A percentile compares a stretch with the other conserved stretches of the same genome.
phyloP scores from a whole-genome alignment of 2,797 vertebrate genomes.

The Prionace glauca region DNA sequence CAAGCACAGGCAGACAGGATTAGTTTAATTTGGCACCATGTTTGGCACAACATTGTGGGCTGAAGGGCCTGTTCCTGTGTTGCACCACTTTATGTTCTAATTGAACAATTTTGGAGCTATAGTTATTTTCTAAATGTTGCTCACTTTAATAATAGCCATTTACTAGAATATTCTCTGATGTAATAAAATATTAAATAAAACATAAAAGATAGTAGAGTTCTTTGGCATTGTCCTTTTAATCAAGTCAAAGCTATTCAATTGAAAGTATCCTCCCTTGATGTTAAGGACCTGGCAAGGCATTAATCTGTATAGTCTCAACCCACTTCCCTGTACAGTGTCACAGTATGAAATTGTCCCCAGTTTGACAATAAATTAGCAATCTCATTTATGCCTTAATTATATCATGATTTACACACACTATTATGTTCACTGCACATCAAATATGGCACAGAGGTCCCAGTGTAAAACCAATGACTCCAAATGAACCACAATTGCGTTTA shows the following conservation, averaged over 20 bases:
- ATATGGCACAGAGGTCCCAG: neutral
- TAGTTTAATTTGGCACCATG: too few relatives aligned
- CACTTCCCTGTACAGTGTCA: neutral
- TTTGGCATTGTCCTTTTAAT: neutral
- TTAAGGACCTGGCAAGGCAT: neutral
- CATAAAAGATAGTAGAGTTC: neutral
- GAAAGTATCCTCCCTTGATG: neutral
- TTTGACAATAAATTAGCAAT: neutral
- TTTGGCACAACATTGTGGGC: too few relatives aligned
- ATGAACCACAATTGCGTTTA: neutral
- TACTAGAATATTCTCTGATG: neutral
- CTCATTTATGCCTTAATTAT: constrained; percentile 4
- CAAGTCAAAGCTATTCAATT: neutral
- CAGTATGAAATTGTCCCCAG: neutral
- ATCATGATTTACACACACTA: neutral
- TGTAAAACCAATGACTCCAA: neutral
- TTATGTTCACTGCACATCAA: neutral
- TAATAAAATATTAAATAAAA: neutral
- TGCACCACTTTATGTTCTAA: too few relatives aligned
- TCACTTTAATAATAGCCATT: neutral
- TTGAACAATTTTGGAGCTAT: neutral
- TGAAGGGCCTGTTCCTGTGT: too few relatives aligned
- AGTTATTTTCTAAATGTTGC: neutral
- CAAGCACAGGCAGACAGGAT: too few relatives aligned
- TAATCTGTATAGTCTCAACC: neutral